Conservation (phyloP, 2,113 vertebrate genomes). For the Alectura lathami region DNA sequence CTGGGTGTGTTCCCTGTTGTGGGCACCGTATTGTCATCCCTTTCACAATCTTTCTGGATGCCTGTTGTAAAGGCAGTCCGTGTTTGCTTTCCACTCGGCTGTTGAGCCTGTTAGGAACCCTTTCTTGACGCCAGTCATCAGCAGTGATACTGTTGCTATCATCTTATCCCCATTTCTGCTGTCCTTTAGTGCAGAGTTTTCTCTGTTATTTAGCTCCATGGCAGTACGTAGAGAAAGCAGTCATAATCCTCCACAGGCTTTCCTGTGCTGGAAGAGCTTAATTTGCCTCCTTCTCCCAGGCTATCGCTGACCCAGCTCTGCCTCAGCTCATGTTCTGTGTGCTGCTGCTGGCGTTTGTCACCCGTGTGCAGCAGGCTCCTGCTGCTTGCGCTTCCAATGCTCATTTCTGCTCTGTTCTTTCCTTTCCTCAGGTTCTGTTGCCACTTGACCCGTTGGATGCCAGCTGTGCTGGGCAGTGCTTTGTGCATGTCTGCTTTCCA, state of each 20-base stretch:
- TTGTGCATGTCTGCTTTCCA: neutral
- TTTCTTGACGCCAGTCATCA: neutral
- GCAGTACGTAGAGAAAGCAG: neutral
- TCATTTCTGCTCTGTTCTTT: neutral
- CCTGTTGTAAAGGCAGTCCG: neutral
- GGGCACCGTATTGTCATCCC: neutral
- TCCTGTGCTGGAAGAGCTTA: neutral
- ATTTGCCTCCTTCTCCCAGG: neutral
- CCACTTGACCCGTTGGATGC: rapidly evolving
- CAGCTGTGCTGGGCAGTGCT: neutral
- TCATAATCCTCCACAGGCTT: neutral
- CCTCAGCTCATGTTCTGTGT: neutral
- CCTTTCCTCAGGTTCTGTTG: rapidly evolving
- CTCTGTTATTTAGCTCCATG: rapidly evolving
- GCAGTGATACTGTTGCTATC: neutral
- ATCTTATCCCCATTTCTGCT: neutral
- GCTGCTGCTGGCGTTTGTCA: neutral
- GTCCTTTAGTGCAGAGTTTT: neutral
- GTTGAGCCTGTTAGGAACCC: neutral
- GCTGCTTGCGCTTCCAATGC: neutral
- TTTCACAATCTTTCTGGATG: neutral
- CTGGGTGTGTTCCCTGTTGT: neutral
- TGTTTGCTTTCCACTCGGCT: neutral
- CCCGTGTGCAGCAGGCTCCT: neutral
- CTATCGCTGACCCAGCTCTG: neutral